A percentile compares a stretch with the other conserved stretches of the same genome.
Conservation (phyloP, 1,140 invertebrate genomes). For the Prorops nasuta region DNA sequence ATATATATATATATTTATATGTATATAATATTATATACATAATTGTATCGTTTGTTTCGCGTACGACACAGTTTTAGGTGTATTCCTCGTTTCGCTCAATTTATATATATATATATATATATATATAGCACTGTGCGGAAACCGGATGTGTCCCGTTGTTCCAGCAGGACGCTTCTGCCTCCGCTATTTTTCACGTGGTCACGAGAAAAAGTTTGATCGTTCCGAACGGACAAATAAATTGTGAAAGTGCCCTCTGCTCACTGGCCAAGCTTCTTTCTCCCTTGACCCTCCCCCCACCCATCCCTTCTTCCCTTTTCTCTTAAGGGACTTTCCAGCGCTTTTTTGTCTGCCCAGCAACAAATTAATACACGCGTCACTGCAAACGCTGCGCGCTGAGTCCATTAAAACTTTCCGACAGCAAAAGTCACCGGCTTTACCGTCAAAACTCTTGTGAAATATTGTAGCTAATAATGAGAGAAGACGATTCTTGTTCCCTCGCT, state of each 20-base stretch:
- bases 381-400: conserved; percentile 7
- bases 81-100: too few species aligned
- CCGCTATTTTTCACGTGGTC: conserved; percentile 32
- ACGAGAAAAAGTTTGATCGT: conserved; percentile 35
- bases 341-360: conserved; percentile 19
- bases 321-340: too few species aligned
- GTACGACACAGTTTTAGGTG: too few species aligned
- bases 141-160: conserved; percentile 25
- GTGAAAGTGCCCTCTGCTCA: conserved; percentile 23
- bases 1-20: too few species aligned
- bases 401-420: conserved; percentile 17
- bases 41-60: too few species aligned
- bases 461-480: too few species aligned
- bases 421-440: too few species aligned
- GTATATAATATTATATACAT: too few species aligned
- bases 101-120: too few species aligned
- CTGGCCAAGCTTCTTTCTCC: conserved; percentile 25
- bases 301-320: conserved; percentile 4
- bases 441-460: too few species aligned
- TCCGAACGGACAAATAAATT: conserved; percentile 35
- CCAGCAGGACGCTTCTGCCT: conserved; percentile 27
- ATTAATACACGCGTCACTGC: conserved; percentile 25
- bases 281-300: conserved; percentile 10
- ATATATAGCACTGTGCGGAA: conserved; percentile 2
- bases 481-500: too few species aligned